These are phyloP conservation scores for Sterrhoptilus dennistouni DNA, from an alignment of 2,113 vertebrate genomes.

Conservation along the genomic window DNA sequence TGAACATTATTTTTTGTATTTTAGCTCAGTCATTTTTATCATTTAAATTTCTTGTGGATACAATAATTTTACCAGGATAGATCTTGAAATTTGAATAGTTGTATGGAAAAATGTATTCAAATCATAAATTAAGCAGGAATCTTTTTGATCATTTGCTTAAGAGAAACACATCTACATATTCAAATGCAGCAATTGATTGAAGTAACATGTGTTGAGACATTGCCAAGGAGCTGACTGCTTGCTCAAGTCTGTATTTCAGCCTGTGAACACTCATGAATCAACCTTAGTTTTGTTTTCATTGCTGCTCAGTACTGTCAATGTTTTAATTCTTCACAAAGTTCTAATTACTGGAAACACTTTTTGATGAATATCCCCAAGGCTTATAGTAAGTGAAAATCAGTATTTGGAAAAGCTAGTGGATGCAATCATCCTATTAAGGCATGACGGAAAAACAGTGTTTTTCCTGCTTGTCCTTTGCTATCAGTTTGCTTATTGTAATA, in stretches of 20 bases:
- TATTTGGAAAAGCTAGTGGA: slow-evolving; percentile 52
- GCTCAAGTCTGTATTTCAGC: background rate
- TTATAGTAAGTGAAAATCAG: slow-evolving; percentile 54
- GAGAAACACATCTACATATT: slow-evolving; percentile 65
- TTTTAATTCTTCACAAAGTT: slow-evolving; percentile 60
- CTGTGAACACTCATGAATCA: slow-evolving; percentile 9
- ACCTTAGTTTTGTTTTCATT: slow-evolving; percentile 37
- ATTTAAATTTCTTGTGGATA: background rate
- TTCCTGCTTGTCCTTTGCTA: slow-evolving; percentile 31
- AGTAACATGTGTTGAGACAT: slow-evolving; percentile 31
- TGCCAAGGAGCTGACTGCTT: slow-evolving; percentile 22
- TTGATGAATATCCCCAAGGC: slow-evolving; percentile 18
- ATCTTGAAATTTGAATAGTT: slow-evolving; percentile 58
- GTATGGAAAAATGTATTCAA: slow-evolving; percentile 46
- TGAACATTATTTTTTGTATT: background rate
- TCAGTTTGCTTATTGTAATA: slow-evolving; percentile 37
- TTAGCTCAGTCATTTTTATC: background rate
- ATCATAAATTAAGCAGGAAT: slow-evolving; percentile 62
- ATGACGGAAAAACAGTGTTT: background rate
- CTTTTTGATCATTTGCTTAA: slow-evolving; percentile 62
- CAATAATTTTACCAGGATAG: slow-evolving; percentile 47
- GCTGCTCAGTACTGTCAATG: background rate
- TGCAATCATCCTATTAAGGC: slow-evolving; percentile 6
- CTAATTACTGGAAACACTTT: slow-evolving; percentile 55
- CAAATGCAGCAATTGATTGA: slow-evolving; percentile 67